These are phyloP conservation scores for Periophthalmus modestus DNA, from an alignment of 2,113 vertebrate species.

Conservation along the genomic window DNA sequence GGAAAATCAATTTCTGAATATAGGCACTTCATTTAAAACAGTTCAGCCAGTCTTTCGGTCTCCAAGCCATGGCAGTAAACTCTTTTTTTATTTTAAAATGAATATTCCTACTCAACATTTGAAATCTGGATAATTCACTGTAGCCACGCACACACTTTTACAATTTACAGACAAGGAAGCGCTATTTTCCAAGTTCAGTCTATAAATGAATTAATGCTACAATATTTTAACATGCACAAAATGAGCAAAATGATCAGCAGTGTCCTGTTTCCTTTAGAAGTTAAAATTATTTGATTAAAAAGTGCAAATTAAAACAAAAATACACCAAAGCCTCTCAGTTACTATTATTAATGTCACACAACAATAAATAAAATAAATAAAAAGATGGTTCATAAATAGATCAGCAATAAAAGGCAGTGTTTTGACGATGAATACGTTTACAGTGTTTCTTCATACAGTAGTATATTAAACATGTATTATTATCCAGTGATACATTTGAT, in stretches of 20 bases:
- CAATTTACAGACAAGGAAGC: slow-evolving; percentile 41
- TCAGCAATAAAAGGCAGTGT: slow-evolving; percentile 3
- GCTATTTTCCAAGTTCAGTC: slow-evolving; percentile 25
- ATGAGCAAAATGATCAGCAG: slow-evolving; percentile 11
- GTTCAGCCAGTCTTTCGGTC: slow-evolving; percentile 59
- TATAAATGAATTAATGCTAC: slow-evolving; percentile 54
- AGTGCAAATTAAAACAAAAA: not conserved
- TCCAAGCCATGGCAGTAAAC: slow-evolving; percentile 34
- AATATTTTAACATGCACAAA: slow-evolving; percentile 33
- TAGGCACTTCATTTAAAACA: slow-evolving; percentile 74
- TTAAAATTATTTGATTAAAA: not conserved
- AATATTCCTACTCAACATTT: slow-evolving; percentile 43
- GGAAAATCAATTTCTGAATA: slow-evolving; percentile 27
- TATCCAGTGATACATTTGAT: not conserved
- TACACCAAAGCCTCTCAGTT: not conserved
- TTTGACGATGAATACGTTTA: slow-evolving; percentile 1
- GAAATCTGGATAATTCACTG: slow-evolving; percentile 18
- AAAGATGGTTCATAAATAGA: slow-evolving; percentile 16
- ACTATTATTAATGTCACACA: slow-evolving; percentile 14
- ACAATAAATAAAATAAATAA: slow-evolving; percentile 51
- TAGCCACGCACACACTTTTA: slow-evolving; percentile 8
- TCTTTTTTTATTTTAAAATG: slow-evolving; percentile 20
- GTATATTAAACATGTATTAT: not conserved
- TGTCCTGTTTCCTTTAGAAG: not conserved
- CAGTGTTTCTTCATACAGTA: not conserved